Percentiles rank a stretch among this genome's conserved stretches.
These are phyloP conservation scores for Pollachius pollachius DNA, from an alignment of 2,113 vertebrate genomes.

Conservation along the genomic window DNA sequence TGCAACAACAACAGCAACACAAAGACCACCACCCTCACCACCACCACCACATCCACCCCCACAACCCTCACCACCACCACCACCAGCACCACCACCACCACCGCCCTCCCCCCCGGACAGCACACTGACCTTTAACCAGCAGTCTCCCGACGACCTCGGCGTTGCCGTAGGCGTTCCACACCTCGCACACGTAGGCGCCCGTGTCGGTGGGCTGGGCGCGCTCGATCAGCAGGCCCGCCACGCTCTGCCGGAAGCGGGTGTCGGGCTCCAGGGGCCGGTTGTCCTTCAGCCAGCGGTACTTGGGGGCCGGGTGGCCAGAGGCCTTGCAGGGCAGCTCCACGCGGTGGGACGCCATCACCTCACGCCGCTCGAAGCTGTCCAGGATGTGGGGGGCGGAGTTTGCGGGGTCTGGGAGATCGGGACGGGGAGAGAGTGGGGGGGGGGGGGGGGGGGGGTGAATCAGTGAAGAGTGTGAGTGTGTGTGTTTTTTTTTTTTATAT, in stretches of 20 bases:
- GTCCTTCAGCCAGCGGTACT: conserved; percentile 97
- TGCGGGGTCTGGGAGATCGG: conserved; percentile 78
- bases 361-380: conserved; percentile 93
- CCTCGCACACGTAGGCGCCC: conserved; percentile 94
- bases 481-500: too few relatives aligned
- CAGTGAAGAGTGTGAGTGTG: not conserved
- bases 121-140: conserved; percentile 90
- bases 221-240: conserved; percentile 91
- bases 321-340: conserved; percentile 98
- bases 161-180: conserved; percentile 95
- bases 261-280: conserved; percentile 92
- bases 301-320: conserved; percentile 90
- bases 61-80: too few relatives aligned
- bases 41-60: too few relatives aligned
- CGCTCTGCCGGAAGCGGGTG: conserved; percentile 88
- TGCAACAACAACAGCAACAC: too few relatives aligned
- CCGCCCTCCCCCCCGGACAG: too few relatives aligned
- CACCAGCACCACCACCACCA: too few relatives aligned
- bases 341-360: conserved; percentile 90
- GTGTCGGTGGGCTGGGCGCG: conserved; percentile 84
- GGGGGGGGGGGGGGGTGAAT: not conserved
- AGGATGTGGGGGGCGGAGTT: conserved; percentile 95
- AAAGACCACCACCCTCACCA: too few relatives aligned
- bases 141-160: conserved; percentile 90
- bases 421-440: not conserved